Conservation (phyloP, 1,140 invertebrate species). For the Ceratina australensis region DNA sequence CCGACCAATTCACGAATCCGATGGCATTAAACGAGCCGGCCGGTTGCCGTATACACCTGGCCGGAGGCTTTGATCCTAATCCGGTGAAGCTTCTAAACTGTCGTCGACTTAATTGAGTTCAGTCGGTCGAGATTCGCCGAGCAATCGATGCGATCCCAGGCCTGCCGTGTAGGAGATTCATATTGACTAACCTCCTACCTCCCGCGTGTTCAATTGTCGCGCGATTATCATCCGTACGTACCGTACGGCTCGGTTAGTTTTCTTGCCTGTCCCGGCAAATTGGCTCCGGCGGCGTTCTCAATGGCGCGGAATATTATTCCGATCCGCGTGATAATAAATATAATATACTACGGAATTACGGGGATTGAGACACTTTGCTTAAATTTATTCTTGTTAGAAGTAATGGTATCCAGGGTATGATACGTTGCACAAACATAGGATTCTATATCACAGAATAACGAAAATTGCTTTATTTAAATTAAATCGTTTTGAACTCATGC, state of each 20-base stretch:
- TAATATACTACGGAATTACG: no score
- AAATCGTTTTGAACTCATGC: no score
- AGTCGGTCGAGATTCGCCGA: slow-evolving; percentile 12
- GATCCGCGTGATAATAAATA: neutral
- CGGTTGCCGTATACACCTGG: slow-evolving; percentile 28
- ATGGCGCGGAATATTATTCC: neutral
- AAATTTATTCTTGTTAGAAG: no score
- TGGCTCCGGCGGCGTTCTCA: neutral
- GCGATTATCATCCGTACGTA: neutral
- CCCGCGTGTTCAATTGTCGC: slow-evolving; percentile 2
- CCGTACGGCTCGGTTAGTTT: neutral
- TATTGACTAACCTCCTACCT: slow-evolving; percentile 43
- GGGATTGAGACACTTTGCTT: no score
- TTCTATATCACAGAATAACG: no score
- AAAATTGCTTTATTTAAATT: no score
- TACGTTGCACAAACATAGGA: no score
- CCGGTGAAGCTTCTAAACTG: slow-evolving; percentile 47
- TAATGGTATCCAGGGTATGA: no score
- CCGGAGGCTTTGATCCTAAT: slow-evolving; percentile 58
- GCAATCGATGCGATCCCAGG: slow-evolving; percentile 36
- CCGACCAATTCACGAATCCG: slow-evolving; percentile 39
- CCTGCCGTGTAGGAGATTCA: slow-evolving; percentile 27
- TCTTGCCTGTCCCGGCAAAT: neutral
- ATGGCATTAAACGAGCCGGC: slow-evolving; percentile 55
- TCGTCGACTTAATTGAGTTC: slow-evolving; percentile 59